These are phyloP conservation scores for Imbricaverruca yamaguchii DNA, from an alignment of 2,888 invertebrate genomes.

Conservation along the genomic window DNA sequence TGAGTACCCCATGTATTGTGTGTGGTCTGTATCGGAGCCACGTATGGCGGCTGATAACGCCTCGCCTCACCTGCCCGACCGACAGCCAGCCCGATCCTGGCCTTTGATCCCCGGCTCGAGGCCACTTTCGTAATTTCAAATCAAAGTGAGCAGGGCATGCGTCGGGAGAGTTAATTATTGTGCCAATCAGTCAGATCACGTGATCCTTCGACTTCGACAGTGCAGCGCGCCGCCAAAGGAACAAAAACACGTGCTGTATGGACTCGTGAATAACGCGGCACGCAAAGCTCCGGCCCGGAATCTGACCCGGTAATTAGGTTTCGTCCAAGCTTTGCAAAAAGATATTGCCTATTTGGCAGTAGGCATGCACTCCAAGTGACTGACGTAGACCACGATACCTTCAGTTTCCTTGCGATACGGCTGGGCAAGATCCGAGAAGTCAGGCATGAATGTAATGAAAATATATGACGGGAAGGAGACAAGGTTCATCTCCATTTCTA, in stretches of 20 bases:
- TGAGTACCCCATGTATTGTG: too few species aligned
- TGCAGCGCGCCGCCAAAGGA: not conserved
- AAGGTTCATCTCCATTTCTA: too few species aligned
- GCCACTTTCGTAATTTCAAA: not conserved
- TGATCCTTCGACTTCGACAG: slow-evolving; percentile 3
- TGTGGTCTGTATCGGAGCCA: too few species aligned
- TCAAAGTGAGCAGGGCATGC: not conserved
- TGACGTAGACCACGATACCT: too few species aligned
- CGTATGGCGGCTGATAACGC: too few species aligned
- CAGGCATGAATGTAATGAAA: too few species aligned
- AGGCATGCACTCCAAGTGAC: not conserved
- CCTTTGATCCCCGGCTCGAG: not conserved
- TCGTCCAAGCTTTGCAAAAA: not conserved
- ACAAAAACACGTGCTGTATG: not conserved
- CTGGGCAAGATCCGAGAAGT: not conserved
- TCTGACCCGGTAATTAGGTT: not conserved
- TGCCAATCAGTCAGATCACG: slow-evolving; percentile 8
- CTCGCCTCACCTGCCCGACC: too few species aligned
- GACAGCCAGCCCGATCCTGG: not conserved
- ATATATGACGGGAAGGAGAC: too few species aligned
- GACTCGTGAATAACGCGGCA: not conserved
- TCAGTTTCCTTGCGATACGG: not conserved
- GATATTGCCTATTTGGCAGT: slow-evolving; percentile 9
- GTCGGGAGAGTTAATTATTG: not conserved
- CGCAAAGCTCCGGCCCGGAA: not conserved